Evolutionary conservation across 2,888 invertebrate genomes (phyloP), one percentile per base, ranked within the genome.

Genomic region (Tethea ocularis): DNA sequence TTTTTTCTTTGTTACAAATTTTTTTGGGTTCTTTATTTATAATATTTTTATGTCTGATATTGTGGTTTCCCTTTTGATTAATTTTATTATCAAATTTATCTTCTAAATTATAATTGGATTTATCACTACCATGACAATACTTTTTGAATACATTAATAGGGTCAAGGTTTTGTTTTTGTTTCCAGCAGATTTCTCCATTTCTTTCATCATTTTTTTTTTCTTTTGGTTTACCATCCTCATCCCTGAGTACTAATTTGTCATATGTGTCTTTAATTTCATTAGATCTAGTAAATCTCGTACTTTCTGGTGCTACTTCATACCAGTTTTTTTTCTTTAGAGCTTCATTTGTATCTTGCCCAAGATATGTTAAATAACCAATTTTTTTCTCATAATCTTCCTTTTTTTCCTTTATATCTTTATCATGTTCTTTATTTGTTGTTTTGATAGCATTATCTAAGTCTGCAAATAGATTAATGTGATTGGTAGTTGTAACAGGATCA

Each of bases 301-400:
- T 86, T 38, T 94, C 92, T 52, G 97, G 97, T 23, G 94, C 84
- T 59, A 96, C 94, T 84, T 98, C 96, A 90, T 98, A 99, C 98
- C 99, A 99, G 73, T 97, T 97, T 73, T 95, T 95, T 77, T 96
- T 96, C 41, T 96, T 97, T n/a, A 96, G 94, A 2, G 95, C 95
- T 89, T 98, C 97, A 87, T 97, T 96, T 38, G 97, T 97, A 77
- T 97, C 97, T 88, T 99, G 99, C 0, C 99, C 99, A 58, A 99
- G 94, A 89, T 99, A 99, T 4, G 98, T 99, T 46, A 99, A 93
- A 77, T 98, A 97, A 0, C 99, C 99, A 79, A 99, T 98, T 91
- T 98, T 97, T 82, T 99, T 99, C 84, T 99, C 99, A 93, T 98
- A 99, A 75, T 98, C 98, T 85, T 99, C 99, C 81, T 96, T 96